Conservation (phyloP, 1,140 invertebrate species). For the Nixonia krombeini region DNA sequence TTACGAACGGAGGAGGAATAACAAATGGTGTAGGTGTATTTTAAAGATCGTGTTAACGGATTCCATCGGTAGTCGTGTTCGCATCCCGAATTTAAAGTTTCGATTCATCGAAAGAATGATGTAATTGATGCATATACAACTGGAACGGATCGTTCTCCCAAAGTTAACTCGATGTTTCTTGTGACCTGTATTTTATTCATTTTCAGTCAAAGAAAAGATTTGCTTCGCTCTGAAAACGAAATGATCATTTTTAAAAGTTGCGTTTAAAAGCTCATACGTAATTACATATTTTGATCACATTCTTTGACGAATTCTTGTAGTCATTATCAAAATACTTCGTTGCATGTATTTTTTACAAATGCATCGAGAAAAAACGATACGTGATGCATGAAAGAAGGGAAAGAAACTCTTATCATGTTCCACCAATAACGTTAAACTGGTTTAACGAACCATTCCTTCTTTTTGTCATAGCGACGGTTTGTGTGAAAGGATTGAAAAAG, state of each 20-base stretch:
- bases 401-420: conserved; percentile 34
- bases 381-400: background rate
- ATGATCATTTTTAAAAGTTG: too few species aligned
- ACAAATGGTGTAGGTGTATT: too few species aligned
- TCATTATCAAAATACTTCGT: background rate
- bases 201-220: too few species aligned
- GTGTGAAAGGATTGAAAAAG: conserved; percentile 27
- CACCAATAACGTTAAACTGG: conserved; percentile 35
- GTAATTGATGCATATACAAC: background rate
- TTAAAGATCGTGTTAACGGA: conserved; percentile 5
- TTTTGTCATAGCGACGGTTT: conserved; percentile 20
- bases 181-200: too few species aligned
- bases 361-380: too few species aligned
- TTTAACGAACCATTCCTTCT: conserved; percentile 30
- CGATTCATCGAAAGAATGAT: background rate
- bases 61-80: background rate
- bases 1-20: too few species aligned
- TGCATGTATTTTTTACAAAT: background rate
- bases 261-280: too few species aligned
- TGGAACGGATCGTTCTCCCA: too few species aligned
- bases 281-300: too few species aligned
- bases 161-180: too few species aligned
- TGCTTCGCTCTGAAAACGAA: too few species aligned
- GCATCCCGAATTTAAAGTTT: conserved; percentile 7
- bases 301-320: too few species aligned